Base-by-base conservation (phyloP, 2,113 vertebrate species). In the Mesitornis unicolor region DNA sequence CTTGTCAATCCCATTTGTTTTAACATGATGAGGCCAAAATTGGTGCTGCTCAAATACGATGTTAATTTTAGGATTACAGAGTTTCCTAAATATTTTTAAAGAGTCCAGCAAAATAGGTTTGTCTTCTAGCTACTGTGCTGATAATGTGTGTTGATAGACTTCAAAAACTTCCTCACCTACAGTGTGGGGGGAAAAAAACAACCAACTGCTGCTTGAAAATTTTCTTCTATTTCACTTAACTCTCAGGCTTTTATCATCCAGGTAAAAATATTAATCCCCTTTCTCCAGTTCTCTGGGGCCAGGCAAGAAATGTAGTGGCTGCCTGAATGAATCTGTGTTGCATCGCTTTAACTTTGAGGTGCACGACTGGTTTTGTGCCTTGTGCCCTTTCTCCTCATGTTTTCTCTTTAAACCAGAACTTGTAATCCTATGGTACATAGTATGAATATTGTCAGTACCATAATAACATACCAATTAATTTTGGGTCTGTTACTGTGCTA, bases 1-100 rank as follows among this genome's bases (percentile, higher is more conserved):
- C 16, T 26, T 85, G 70, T 91, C 78, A 79, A 35, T 79, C 70
- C 70, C 36, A 61, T 91, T 96, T 95, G 48, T 89, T 95, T 29
- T 67, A 84, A 61, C 18, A 50, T n/a, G 80, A 92, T 86, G 74
- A 94, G 45, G 54, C 38, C 45, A 60, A 93, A 94, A 94, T 69
- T 65, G 81, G 17, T 84, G 22, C 70, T 84, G 18, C 43, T 76
- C 13, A 83, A 89, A 87, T 48, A 68, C 21, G 36, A 36, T 42
- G 29, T 64, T 89, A 48, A 33, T 60, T 91, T 82, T 61, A 76
- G 16, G 24, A 48, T 73, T 84, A 45, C 16, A 75, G 17, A 4
- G 7, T 82, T 92, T 89, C 65, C 26, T 73, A 82, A 87, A 57
- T 87, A 76, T 71, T 93, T 84, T 82, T 76, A 3, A 87, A 87